Base-by-base conservation (phyloP, 2,888 invertebrate genomes). In the Serripes groenlandicus region DNA sequence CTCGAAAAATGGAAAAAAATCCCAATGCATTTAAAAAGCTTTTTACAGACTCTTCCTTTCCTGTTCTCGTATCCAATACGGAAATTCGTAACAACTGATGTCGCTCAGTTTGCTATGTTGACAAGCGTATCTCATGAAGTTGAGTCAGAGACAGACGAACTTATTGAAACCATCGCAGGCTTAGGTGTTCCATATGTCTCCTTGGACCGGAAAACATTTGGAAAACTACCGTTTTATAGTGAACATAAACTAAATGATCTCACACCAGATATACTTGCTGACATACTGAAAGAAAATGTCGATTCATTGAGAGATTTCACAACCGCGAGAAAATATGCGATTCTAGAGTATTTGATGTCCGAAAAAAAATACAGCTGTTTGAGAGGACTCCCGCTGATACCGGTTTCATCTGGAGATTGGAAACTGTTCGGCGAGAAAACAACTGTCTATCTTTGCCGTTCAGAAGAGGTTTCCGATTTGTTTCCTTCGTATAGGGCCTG, bases 371-470 rank as follows among this genome's bases (percentile, higher is more conserved):
- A 69, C 35, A 34, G 0, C 26, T 23, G 66, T 15, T 73, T 91
- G 15, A 70, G 87, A 60, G 90, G 86, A 1, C 75, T 92, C 5
- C 70, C 86, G 23, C 80, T 92, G 30, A 82, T 92, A 18, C 92
- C 91, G n/a, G 28, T 56, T n/a, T 78, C 88, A n/a, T 83, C 88
- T 73, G 89, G 89, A 1, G 81, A 78, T 11, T 92, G 91, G 73
- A 35, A 32, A 66, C 34, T 30, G 21, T 88, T 88, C 62, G 23
- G 28, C 0, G 32, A 58, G 9, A 52, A 11, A 1, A n/a, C 18
- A 58, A n/a, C 23, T 4, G 3, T 26, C 58, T 58, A 58, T 28
- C 4, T 58, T 26, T 58, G 26, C n/a, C 11, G 26, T 26, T 26
- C 28, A 26, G 26, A 58, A 26, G 21, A 58, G 26, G 58, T 58